phyloP scores from a whole-genome alignment of 37 sponge, comb jelly and placozoan genomes.

The Axinella damicornis region DNA sequence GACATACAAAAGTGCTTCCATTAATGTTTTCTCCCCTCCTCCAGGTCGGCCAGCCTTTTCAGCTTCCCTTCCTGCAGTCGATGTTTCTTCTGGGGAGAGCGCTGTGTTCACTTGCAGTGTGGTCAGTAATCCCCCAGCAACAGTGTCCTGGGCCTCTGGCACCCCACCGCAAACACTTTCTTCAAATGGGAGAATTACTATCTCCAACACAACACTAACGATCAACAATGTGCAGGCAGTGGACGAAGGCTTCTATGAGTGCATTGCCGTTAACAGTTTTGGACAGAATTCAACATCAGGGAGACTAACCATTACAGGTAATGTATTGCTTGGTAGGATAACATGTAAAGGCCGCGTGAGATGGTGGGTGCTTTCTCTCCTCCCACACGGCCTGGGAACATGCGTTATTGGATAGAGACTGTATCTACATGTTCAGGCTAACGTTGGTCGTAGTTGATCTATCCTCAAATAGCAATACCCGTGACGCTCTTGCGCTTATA shows the following conservation, averaged over 20 bases:
- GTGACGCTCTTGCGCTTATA: no score
- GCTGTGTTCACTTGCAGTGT: conserved; percentile 52
- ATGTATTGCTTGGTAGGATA: no score
- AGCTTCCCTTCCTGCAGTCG: background rate
- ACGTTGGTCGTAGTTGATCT: no score
- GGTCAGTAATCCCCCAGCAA: conserved; percentile 56
- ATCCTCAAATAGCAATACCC: no score
- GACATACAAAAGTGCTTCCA: no score
- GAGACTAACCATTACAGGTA: conserved; percentile 60
- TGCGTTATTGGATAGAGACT: no score
- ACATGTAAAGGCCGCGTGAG: no score
- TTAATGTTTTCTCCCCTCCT: background rate
- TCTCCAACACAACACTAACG: conserved; percentile 21
- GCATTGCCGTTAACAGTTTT: conserved; percentile 44
- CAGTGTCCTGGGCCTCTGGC: conserved; percentile 28
- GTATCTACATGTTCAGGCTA: no score
- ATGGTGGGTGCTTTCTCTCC: no score
- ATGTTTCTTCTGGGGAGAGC: conserved; percentile 11
- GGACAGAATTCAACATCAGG: conserved; percentile 42
- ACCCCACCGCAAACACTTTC: background rate
- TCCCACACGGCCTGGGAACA: no score
- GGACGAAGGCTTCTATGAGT: conserved; percentile 68
- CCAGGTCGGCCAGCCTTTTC: conserved; percentile 61
- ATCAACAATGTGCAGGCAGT: conserved; percentile 47
- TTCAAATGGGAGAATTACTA: conserved; percentile 2